Evolutionary conservation across 2,797 vertebrate species (phyloP).

Genomic region (Smutsia gigantea): DNA sequence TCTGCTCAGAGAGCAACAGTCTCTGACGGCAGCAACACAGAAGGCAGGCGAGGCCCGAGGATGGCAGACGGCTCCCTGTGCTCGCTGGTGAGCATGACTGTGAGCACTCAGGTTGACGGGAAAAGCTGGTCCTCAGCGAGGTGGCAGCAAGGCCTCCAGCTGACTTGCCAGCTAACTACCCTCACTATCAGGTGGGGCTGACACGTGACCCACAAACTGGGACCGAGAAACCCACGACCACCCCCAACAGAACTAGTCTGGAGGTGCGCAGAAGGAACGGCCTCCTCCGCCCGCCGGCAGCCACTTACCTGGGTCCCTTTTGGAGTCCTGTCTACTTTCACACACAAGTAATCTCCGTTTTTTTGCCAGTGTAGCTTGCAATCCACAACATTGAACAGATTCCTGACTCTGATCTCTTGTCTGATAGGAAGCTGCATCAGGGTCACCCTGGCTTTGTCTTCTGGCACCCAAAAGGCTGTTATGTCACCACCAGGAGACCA

Average conservation of each 20-base stretch:
- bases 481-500: conserved; percentile 99
- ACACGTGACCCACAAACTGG: background rate
- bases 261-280: too few species aligned
- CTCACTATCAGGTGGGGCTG: background rate
- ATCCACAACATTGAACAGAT: conserved; percentile 98
- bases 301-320: conserved; percentile 94
- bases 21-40: too few species aligned
- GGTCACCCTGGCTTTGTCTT: conserved; percentile 98
- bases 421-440: conserved; percentile 97
- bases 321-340: conserved; percentile 97
- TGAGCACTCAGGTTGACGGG: too few species aligned
- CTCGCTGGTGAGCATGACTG: too few species aligned
- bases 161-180: background rate
- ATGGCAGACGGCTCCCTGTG: too few species aligned
- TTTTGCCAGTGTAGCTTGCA: conserved; percentile 99
- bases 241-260: too few species aligned
- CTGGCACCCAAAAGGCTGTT: conserved; percentile 99
- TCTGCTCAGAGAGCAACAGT: too few species aligned
- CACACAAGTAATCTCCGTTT: conserved; percentile 97
- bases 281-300: background rate
- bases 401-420: conserved; percentile 97
- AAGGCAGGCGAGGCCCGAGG: too few species aligned
- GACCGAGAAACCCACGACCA: background rate
- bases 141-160: too few species aligned
- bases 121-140: too few species aligned